Percentiles rank a stretch among this genome's conserved stretches.
Evolutionary conservation across 2,113 vertebrate species (phyloP).

Genomic region (Gadus chalcogrammus): DNA sequence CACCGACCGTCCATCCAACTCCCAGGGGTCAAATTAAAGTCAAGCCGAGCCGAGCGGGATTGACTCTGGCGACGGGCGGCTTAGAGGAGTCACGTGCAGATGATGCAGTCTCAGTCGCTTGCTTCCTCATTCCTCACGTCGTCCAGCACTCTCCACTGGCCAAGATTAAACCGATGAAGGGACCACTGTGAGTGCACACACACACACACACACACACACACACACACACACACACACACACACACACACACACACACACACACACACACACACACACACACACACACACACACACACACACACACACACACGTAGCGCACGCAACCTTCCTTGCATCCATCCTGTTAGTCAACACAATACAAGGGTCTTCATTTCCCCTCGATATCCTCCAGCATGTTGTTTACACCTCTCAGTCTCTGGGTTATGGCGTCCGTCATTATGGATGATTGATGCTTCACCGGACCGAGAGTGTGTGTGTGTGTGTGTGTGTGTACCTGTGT

Average conservation of each 20-base stretch:
- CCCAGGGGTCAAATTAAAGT: conserved; percentile 66
- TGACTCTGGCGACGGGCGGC: conserved; percentile 43
- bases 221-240: too few relatives aligned
- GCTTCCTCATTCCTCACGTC: neutral
- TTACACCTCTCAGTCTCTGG: neutral
- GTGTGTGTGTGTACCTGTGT: neutral
- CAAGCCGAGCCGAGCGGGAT: conserved; percentile 63
- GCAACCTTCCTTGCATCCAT: neutral
- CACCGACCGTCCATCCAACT: conserved; percentile 30
- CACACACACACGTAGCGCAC: neutral
- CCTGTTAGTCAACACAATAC: too few relatives aligned
- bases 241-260: too few relatives aligned
- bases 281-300: too few relatives aligned
- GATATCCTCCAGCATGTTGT: too few relatives aligned
- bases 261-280: too few relatives aligned
- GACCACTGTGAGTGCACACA: neutral
- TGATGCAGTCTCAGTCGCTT: conserved; percentile 38
- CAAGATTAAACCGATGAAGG: neutral
- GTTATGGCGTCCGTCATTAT: conserved; percentile 20
- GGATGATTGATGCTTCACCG: conserved; percentile 7
- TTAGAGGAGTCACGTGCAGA: conserved; percentile 28
- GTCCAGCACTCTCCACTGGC: neutral
- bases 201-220: too few relatives aligned
- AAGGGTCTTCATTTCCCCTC: too few relatives aligned
- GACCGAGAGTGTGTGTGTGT: conserved; percentile 1